phyloP scores from a whole-genome alignment of 1,140 invertebrate genomes.

The Magallana ariakensis region DNA sequence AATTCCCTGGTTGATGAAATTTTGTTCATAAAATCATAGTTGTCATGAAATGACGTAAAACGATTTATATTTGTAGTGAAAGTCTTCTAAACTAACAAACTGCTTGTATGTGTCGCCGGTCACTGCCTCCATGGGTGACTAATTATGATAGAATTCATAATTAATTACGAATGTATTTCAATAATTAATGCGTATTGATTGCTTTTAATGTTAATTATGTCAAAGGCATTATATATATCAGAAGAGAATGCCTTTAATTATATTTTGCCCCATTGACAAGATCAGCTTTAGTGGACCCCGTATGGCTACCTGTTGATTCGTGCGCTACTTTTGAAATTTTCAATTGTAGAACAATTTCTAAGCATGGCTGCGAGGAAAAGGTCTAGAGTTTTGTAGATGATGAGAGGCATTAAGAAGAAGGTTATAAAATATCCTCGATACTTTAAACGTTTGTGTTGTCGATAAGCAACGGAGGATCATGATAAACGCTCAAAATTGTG shows the following conservation, averaged over 20 bases:
- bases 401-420: not conserved
- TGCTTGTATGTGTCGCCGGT: too few species aligned
- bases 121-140: not conserved
- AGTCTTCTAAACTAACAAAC: too few species aligned
- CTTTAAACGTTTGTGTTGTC: slow-evolving; percentile 4
- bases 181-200: slow-evolving; percentile 29
- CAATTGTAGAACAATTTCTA: not conserved
- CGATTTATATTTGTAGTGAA: too few species aligned
- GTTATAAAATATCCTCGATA: not conserved
- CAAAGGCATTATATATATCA: not conserved
- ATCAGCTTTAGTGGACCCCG: not conserved
- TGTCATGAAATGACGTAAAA: too few species aligned
- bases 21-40: too few species aligned
- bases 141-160: slow-evolving; percentile 5
- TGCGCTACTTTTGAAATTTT: not conserved
- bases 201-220: not conserved
- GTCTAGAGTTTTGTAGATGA: not conserved
- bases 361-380: not conserved
- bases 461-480: slow-evolving; percentile 10
- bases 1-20: too few species aligned
- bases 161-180: not conserved
- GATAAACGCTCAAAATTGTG: slow-evolving; percentile 8
- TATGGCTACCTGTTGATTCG: not conserved
- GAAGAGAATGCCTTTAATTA: not conserved
- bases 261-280: not conserved